Percentiles rank a stretch among this genome's conserved stretches.
These are phyloP conservation scores for Chrysemys picta DNA, from an alignment of 2,113 vertebrate genomes.

Conservation along the genomic window DNA sequence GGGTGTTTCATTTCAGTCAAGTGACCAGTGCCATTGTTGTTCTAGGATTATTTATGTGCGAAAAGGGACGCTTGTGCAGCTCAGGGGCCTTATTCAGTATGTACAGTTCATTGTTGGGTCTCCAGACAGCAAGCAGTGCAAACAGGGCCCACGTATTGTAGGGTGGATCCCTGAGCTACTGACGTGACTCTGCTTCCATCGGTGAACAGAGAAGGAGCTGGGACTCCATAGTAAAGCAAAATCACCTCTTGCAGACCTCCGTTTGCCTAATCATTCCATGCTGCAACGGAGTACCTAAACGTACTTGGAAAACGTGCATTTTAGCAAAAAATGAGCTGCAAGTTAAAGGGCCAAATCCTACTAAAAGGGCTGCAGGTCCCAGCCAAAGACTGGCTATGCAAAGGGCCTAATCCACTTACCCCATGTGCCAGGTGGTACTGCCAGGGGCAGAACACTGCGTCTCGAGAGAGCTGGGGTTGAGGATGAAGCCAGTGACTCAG, in stretches of 20 bases:
- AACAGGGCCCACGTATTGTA: constrained; percentile 61
- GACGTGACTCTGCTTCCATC: constrained; percentile 12
- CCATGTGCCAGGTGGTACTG: rapidly evolving
- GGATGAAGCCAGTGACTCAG: not conserved
- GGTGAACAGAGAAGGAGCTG: not conserved
- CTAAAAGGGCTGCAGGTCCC: not conserved
- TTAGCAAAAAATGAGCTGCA: not conserved
- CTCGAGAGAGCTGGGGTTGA: constrained; percentile 17
- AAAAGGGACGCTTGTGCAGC: constrained; percentile 42
- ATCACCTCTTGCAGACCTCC: not conserved
- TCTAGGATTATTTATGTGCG: not conserved
- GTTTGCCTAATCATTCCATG: rapidly evolving
- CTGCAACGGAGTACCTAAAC: not conserved
- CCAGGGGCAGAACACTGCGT: not conserved
- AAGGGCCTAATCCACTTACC: not conserved
- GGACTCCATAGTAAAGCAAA: not conserved
- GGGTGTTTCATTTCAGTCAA: not conserved
- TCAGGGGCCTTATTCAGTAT: constrained; percentile 67
- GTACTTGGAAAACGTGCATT: rapidly evolving
- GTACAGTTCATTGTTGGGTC: constrained; percentile 61
- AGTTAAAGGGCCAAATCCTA: not conserved
- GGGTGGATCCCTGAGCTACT: constrained; percentile 40
- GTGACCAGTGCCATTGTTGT: not conserved
- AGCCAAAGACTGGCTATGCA: not conserved
- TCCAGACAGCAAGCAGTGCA: constrained; percentile 21